Percentiles rank a stretch among this genome's conserved stretches.
These are phyloP conservation scores for Leucoptera coffeella DNA, from an alignment of 2,888 invertebrate genomes.

Conservation along the genomic window DNA sequence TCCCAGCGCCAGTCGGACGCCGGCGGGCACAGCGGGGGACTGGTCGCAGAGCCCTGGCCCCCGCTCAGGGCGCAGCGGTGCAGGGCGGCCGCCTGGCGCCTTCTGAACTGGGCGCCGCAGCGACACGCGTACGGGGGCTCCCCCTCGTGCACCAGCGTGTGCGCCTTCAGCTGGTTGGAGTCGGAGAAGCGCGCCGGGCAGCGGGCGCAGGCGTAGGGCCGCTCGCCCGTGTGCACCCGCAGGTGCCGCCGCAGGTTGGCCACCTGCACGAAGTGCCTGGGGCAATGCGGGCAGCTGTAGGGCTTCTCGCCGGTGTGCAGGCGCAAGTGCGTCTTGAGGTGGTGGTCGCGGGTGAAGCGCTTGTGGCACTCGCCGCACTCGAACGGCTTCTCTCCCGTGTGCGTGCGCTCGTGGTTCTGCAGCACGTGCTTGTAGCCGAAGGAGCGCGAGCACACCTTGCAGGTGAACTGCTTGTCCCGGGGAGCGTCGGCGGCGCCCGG, in stretches of 20 bases:
- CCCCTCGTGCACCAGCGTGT: constrained; percentile 81
- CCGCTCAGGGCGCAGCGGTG: constrained; percentile 65
- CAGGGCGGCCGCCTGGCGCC: constrained; percentile 82
- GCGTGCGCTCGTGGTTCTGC: constrained; percentile 91
- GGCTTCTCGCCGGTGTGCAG: no score
- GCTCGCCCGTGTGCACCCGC: constrained; percentile 86
- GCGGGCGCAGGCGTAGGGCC: constrained; percentile 81
- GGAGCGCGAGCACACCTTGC: constrained; percentile 78
- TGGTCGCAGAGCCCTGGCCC: constrained; percentile 37
- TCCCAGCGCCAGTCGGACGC: constrained; percentile 42
- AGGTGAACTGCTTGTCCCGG: constrained; percentile 81
- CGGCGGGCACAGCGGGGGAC: constrained; percentile 33
- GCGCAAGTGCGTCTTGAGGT: constrained; percentile 88
- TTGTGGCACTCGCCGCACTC: constrained; percentile 89
- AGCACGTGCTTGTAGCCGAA: constrained; percentile 93
- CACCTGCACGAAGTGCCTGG: constrained; percentile 88
- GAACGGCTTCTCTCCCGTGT: constrained; percentile 92
- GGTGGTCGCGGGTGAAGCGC: constrained; percentile 88
- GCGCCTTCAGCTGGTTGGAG: constrained; percentile 87
- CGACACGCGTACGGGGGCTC: constrained; percentile 85
- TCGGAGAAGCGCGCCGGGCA: constrained; percentile 86
- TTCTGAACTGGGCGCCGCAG: constrained; percentile 73
- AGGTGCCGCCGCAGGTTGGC: constrained; percentile 85
- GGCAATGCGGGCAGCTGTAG: constrained; percentile 87
- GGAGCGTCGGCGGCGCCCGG: constrained; percentile 45